Evolutionary conservation across 1,140 invertebrate genomes (phyloP), one percentile per base, ranked within the genome.

Genomic region (Cydia splendana): DNA sequence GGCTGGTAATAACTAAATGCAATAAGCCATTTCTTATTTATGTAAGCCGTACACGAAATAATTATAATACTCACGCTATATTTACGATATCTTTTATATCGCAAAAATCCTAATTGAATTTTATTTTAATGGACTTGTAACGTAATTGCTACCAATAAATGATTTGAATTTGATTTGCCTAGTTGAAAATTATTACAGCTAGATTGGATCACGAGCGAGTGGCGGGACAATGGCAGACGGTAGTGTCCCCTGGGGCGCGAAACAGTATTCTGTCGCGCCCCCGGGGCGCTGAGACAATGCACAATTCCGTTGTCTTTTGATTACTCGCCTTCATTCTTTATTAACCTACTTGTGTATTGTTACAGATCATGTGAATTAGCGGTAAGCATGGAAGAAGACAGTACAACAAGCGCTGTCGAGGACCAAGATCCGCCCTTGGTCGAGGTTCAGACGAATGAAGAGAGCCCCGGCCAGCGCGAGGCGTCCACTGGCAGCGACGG

Each of bases 311-410:
- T 74, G 73, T 28, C 42, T 28, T 10, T 51, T 74, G 20, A 42
- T 51, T 24, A 51, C 42, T 57, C 76, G 74, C 24, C 30, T 71
- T 7, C 42, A 15, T 18, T 15, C 62, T 76, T 78, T 62, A 74
- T 75, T 62, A 75, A 75, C 62, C 51, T 53, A 38, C 75, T 74
- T 81, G 79, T 83, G n/a, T 83, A 78, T 90, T 89, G 84, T 91
- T 92, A 75, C 91, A 93, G 91, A 93, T 87, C 86, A 93, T 93
- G 90, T 91, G 81, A 93, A 79, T 79, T 84, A 84, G 84, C 74
- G 69, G 78, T 75, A 79, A 81, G 79, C 65, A 93, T 93, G 91
- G 90, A 90, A 80, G 89, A 90, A 82, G 85, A 88, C 76, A 83
- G 77, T 82, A 79, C 79, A 75, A 80, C 77, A 71, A 81, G 80